Base-by-base conservation (phyloP, 2,113 vertebrate species). In the Pampusana beccarii region DNA sequence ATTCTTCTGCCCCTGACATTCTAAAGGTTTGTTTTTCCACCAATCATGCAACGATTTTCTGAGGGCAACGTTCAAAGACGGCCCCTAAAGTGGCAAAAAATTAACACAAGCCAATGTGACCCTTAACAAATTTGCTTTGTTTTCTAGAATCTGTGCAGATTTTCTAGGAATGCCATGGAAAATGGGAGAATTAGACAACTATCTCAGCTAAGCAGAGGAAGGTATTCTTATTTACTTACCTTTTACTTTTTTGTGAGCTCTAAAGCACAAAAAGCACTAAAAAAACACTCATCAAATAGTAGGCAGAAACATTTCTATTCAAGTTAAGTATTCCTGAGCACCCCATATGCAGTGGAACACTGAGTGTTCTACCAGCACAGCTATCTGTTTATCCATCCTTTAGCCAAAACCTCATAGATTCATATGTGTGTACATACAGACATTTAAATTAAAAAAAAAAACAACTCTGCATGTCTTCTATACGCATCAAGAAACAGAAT, bases 371-470 rank as follows among this genome's bases (percentile, higher is more conserved):
- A 62, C 31, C n/a, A 80, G 60, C 38, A 51, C 11, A 44, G 26
- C 15, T 64, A 8, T 34, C 20, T 69, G 15, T 28, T 81, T n/a
- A 56, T 12, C 31, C 69, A 60, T 75, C 38, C 57, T 75, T 82
- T 23, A 34, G 20, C 44, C 54, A 82, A 85, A 92, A 10, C 8
- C 24, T 19, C 48, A 40, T 0, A 65, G 16, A 57, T 56, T 18
- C 53, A 9, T 33, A 0, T 38, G 1, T 12, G 11, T n/a, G 18
- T 54, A 11, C 4, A 5, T 6, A 14, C 4, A 33, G 7, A n/a
- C 19, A 38, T 17, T 65, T 34, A 29, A 64, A 75, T 60, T 13
- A 5, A 67, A 50, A 73, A 54, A 51, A 36, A 25, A 28, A 23
- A 5, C 20, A 20, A 23, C 56, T 54, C 53, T 58, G 53, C 13